phyloP scores from a whole-genome alignment of 2,113 vertebrate genomes.

The Panthera leo region DNA sequence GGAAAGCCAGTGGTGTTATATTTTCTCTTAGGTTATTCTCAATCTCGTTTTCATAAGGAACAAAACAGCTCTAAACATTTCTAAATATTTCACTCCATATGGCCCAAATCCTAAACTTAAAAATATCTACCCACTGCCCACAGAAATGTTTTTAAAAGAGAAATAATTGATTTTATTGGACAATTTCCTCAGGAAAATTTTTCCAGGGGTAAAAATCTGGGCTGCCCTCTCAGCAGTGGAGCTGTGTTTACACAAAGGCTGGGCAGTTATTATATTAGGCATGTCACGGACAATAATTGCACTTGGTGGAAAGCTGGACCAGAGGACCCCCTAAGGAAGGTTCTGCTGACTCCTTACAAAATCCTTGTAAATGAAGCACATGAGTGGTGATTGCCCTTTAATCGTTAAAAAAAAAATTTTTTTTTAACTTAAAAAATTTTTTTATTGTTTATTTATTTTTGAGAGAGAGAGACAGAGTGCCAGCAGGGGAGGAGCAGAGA shows the following conservation, averaged over 20 bases:
- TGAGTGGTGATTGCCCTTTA: neutral
- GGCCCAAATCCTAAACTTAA: slow-evolving; percentile 47
- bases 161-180: slow-evolving; percentile 62
- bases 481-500: too few relatives aligned
- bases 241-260: neutral
- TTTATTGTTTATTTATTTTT: too few relatives aligned
- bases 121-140: slow-evolving; percentile 52
- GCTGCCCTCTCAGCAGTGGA: neutral
- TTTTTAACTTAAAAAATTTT: too few relatives aligned
- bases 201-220: neutral
- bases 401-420: neutral
- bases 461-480: too few relatives aligned
- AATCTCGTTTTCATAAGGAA: slow-evolving; percentile 41
- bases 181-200: slow-evolving; percentile 28
- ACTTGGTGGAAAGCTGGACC: neutral
- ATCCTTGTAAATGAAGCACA: neutral
- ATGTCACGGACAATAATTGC: neutral
- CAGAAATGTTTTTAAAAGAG: slow-evolving; percentile 31
- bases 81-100: slow-evolving; percentile 64
- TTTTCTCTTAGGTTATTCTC: slow-evolving; percentile 54
- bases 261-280: neutral
- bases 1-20: slow-evolving; percentile 31
- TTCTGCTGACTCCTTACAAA: neutral
- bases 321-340: neutral
- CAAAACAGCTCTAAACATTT: slow-evolving; percentile 63